A percentile compares a stretch with the other conserved stretches of the same genome.
phyloP scores from a whole-genome alignment of 2,797 vertebrate genomes.

The Macropodus opercularis region DNA sequence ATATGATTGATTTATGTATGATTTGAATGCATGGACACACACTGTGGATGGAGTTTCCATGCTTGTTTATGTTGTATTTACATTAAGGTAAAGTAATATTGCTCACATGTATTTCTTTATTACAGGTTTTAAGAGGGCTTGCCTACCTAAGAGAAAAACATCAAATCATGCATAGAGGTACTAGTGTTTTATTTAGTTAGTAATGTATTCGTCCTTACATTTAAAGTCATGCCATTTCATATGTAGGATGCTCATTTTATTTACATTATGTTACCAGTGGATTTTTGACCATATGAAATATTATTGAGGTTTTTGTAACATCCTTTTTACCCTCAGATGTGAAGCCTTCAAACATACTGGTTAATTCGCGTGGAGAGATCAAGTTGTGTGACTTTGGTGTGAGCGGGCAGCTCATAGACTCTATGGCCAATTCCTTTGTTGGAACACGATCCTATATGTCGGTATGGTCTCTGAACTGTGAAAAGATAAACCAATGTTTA shows the following conservation, averaged over 20 bases:
- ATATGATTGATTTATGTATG: background rate
- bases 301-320: background rate
- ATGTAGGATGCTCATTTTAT: background rate
- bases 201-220: background rate
- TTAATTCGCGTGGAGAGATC: slow-evolving; percentile 92
- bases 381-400: slow-evolving; percentile 94
- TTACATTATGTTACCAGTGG: background rate
- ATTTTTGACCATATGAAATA: background rate
- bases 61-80: slow-evolving; percentile 14
- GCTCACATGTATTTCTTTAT: slow-evolving; percentile 17
- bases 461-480: slow-evolving; percentile 68
- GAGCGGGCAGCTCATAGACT: slow-evolving; percentile 94
- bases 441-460: slow-evolving; percentile 95
- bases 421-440: slow-evolving; percentile 94
- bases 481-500: background rate
- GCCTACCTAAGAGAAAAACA: slow-evolving; percentile 92
- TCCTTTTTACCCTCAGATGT: slow-evolving; percentile 75
- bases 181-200: background rate
- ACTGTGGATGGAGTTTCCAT: background rate
- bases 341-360: slow-evolving; percentile 93
- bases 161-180: slow-evolving; percentile 95
- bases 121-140: slow-evolving; percentile 89
- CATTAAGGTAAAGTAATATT: background rate
- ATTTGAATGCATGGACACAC: background rate
- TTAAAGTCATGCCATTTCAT: background rate